phyloP scores from a whole-genome alignment of 92 coral and sea anemone genomes.

The Epizoanthus illoricatus region DNA sequence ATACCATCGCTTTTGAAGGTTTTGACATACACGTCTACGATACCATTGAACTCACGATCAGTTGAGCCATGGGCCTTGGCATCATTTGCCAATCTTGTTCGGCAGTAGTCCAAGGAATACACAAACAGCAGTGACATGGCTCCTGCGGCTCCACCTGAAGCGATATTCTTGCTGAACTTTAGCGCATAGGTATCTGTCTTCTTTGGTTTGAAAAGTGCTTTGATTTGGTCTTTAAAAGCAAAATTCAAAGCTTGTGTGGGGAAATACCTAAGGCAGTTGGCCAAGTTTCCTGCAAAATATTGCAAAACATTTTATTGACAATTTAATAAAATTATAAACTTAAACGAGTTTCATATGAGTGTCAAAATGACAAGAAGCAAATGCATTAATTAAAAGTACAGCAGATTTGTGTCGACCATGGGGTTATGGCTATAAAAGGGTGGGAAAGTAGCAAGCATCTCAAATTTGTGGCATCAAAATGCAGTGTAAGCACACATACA shows the following conservation, averaged over 20 bases:
- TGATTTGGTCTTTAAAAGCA: conserved; percentile 95
- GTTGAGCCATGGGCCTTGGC: conserved; percentile 89
- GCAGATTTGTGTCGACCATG: too few relatives aligned
- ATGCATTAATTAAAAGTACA: too few relatives aligned
- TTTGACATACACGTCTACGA: conserved; percentile 89
- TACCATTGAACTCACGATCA: conserved; percentile 96
- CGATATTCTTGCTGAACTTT: conserved; percentile 90
- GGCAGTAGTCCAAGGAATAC: conserved; percentile 92
- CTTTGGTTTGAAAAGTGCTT: conserved; percentile 89
- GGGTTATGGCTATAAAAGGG: too few relatives aligned
- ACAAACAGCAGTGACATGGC: conserved; percentile 95
- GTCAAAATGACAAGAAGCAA: too few relatives aligned
- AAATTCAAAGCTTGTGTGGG: conserved; percentile 99
- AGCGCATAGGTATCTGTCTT: conserved; percentile 63
- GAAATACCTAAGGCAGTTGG: conserved; percentile 95
- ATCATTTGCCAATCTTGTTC: conserved; percentile 97
- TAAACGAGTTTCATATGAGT: too few relatives aligned
- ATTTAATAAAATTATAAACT: too few relatives aligned
- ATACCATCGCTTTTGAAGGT: conserved; percentile 92
- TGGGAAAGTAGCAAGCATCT: too few relatives aligned
- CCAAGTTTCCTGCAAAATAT: conserved; percentile 80
- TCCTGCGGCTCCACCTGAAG: conserved; percentile 95
- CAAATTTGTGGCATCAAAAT: too few relatives aligned
- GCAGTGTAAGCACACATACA: too few relatives aligned
- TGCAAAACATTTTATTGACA: background rate